phyloP scores from a whole-genome alignment of 2,888 invertebrate genomes.

The Labia minor region DNA sequence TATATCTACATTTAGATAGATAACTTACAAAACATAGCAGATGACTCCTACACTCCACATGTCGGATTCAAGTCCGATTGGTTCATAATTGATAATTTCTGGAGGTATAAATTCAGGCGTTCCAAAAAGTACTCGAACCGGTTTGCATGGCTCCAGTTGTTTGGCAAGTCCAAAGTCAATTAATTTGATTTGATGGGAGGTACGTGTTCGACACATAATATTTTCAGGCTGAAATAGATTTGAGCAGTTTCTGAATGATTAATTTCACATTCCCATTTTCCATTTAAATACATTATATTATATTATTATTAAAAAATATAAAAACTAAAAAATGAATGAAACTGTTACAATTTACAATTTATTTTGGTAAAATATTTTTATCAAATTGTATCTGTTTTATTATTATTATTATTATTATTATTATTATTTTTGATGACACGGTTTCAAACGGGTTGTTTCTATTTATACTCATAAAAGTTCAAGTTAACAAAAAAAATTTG shows the following conservation, averaged over 20 bases:
- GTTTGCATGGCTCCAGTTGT: constrained; percentile 53
- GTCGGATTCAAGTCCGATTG: constrained; percentile 71
- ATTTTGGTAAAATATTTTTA: no score
- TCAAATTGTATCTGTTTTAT: no score
- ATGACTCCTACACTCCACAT: constrained; percentile 96
- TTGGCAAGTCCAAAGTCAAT: constrained; percentile 90
- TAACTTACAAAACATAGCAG: constrained; percentile 79
- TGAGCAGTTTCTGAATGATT: constrained; percentile 2
- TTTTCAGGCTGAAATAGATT: constrained; percentile 65
- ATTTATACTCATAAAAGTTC: no score
- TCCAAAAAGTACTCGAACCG: constrained; percentile 66
- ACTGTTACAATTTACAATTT: background rate
- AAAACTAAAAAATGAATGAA: background rate
- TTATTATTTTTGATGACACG: no score
- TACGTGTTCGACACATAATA: constrained; percentile 78
- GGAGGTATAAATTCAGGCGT: constrained; percentile 91
- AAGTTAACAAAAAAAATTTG: no score
- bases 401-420: no score
- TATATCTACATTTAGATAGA: no score
- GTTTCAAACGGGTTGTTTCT: no score
- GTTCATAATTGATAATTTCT: constrained; percentile 84
- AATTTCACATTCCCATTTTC: no score
- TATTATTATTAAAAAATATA: constrained; percentile 8
- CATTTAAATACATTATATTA: no score
- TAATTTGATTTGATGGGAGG: constrained; percentile 78